Evolutionary conservation across 2,888 invertebrate species (phyloP), one percentile per base, ranked within the genome.

Genomic region (Eupeodes latifasciatus): DNA sequence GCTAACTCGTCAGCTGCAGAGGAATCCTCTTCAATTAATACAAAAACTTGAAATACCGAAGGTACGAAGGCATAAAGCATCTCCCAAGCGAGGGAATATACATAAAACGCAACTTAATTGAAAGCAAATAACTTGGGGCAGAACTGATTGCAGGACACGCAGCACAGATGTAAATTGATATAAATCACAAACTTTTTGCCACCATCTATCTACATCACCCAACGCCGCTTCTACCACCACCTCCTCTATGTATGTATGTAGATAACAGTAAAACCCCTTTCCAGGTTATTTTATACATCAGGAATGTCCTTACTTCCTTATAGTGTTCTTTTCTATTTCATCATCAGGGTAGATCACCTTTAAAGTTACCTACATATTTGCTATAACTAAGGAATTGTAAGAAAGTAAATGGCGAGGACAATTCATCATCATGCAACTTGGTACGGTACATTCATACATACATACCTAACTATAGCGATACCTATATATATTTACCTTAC

Each of bases 141-240:
- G 11, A 83, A 87, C 79, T 85, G 78, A 85, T 88, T 88, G 81
- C 85, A 77, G 78, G 75, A 81, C 81, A 88, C 85, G 85, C 81
- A 81, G 62, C 81, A 81, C 81, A 85, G 80, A 88, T 88, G 85
- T 81, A 85, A 88, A 88, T 81, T 88, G 69, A 85, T 85, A 88
- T 88, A 85, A 88, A 88, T 88, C 88, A 85, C 36, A 77, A 88
- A 85, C 74, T 88, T 88, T 84, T 53, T 3, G 9, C 9, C 2
- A 62, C 27, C 75, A 71, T 71, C 64, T 61, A 55, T 14, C 57
- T 9, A 47, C 11, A 47, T 47, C 47, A 47, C 47, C 47, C 47
- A 9, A 12, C 10, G 3, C 74, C 57, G 19, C 27, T 7, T 12
- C 19, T 1, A 27, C 27, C 27, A 27, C 27, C 27, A 27, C 27